phyloP scores from a whole-genome alignment of 1,140 invertebrate genomes.

The Diachasma alloeum region DNA sequence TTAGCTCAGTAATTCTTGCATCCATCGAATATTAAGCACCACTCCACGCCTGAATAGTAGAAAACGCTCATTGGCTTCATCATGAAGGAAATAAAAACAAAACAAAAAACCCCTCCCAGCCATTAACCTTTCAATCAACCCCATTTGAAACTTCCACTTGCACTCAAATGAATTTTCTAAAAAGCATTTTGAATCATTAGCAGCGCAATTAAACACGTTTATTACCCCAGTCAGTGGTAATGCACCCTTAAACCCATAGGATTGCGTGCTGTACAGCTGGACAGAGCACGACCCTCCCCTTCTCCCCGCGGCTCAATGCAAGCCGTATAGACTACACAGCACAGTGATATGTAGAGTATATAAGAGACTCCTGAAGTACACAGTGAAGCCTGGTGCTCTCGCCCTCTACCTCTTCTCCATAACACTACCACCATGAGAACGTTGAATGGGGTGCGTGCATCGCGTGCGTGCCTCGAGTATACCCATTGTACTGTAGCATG shows the following conservation, averaged over 20 bases:
- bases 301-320: too few species aligned
- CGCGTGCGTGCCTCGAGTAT: conserved; percentile 4
- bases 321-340: background rate
- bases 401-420: background rate
- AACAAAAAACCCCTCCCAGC: background rate
- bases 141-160: background rate
- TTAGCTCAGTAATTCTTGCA: background rate
- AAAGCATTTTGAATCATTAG: conserved; percentile 16
- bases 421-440: background rate
- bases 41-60: too few species aligned
- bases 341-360: background rate
- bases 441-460: conserved; percentile 1
- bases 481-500: conserved; percentile 1
- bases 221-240: conserved; percentile 18
- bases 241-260: conserved; percentile 21
- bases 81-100: background rate
- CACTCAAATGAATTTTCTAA: background rate
- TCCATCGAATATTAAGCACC: too few species aligned
- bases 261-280: conserved; percentile 12
- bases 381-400: background rate
- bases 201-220: conserved; percentile 29
- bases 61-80: too few species aligned
- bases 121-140: background rate
- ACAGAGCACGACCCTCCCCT: background rate
- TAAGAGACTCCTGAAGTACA: background rate